Evolutionary conservation across 2,888 invertebrate species (phyloP).

Genomic region (Pristionchus arcanus): DNA sequence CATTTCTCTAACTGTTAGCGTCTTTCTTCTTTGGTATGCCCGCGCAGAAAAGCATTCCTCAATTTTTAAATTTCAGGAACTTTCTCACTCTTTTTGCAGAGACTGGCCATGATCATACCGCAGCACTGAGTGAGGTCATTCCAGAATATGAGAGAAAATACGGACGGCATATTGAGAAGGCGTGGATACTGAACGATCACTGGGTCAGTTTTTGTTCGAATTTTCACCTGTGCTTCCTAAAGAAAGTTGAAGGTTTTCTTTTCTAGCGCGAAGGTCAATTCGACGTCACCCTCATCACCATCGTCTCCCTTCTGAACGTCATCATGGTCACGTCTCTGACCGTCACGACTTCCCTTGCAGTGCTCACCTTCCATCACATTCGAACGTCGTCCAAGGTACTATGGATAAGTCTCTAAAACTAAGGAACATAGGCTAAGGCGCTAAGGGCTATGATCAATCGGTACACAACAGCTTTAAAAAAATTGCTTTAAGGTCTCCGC

Average conservation of each 20-base stretch:
- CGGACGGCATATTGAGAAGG: not conserved
- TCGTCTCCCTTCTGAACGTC: not conserved
- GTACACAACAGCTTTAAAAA: no score
- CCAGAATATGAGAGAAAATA: conserved; percentile 6
- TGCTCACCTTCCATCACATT: not conserved
- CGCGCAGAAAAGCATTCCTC: no score
- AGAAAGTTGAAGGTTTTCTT: not conserved
- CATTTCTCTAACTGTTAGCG: not conserved
- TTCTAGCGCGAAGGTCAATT: not conserved
- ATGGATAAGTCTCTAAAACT: no score
- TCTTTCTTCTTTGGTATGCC: not conserved
- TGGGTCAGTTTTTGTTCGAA: no score
- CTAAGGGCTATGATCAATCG: no score
- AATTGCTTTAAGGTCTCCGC: not conserved
- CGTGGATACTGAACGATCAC: not conserved
- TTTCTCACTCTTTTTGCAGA: not conserved
- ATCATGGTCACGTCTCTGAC: not conserved
- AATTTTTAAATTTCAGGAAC: not conserved
- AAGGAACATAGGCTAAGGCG: no score
- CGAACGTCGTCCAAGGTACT: not conserved
- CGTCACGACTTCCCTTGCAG: not conserved
- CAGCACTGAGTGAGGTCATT: not conserved
- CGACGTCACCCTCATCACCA: not conserved
- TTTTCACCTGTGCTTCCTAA: no score
- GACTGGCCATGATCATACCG: not conserved